A percentile compares a stretch with the other conserved stretches of the same genome.
Conservation (phyloP, 2,888 invertebrate genomes). For the Zygogramma bicolorata region DNA sequence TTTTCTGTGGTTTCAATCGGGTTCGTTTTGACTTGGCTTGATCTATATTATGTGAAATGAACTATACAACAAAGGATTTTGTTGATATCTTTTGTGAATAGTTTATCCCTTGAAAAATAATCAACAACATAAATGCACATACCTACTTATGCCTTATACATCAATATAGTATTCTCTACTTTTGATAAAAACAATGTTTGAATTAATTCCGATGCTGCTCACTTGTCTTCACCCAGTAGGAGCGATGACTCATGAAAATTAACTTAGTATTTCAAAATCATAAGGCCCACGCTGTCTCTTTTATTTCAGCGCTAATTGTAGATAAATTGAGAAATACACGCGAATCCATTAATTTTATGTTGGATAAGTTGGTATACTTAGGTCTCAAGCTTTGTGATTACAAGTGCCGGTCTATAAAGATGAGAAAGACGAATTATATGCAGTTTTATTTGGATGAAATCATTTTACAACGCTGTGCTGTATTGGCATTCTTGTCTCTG, state of each 20-base stretch:
- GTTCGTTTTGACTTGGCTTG: too few relatives aligned
- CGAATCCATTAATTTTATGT: slow-evolving; percentile 40
- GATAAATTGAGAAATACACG: slow-evolving; percentile 47
- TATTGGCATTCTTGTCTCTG: too few relatives aligned
- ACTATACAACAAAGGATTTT: too few relatives aligned
- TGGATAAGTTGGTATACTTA: slow-evolving; percentile 1
- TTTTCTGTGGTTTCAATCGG: too few relatives aligned
- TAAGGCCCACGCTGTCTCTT: slow-evolving; percentile 41
- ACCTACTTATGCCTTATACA: too few relatives aligned
- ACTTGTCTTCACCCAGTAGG: neutral
- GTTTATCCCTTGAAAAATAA: too few relatives aligned
- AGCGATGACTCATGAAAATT: slow-evolving; percentile 6
- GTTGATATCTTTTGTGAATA: too few relatives aligned
- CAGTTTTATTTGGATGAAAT: neutral
- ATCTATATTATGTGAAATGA: too few relatives aligned
- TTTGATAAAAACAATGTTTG: too few relatives aligned
- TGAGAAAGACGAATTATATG: neutral
- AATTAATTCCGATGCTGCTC: too few relatives aligned
- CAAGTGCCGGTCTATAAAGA: neutral
- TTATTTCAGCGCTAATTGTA: slow-evolving; percentile 46
- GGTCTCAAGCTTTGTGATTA: slow-evolving; percentile 17
- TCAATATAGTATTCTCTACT: too few relatives aligned
- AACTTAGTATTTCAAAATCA: slow-evolving; percentile 10
- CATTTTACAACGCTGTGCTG: neutral
- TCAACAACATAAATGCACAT: too few relatives aligned